Percentiles rank a stretch among this genome's conserved stretches.
Evolutionary conservation across 2,113 vertebrate species (phyloP).

Genomic region (Felis catus): F.catus_Fca126_mat1.0 CM031413.1:130413001-130413500

Average conservation of each 20-base stretch:
- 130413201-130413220: not conserved
- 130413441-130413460: not conserved
- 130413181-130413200: not conserved
- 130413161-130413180: not conserved
- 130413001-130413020: not conserved
- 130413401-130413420: not conserved
- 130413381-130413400: not conserved
- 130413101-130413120: not conserved
- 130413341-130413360: constrained; percentile 22
- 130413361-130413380: constrained; percentile 10
- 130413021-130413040: not conserved
- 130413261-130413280: not conserved
- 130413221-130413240: not conserved
- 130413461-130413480: not conserved
- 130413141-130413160: constrained; percentile 5
- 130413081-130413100: not conserved
- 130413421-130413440: not conserved
- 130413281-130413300: constrained; percentile 26
- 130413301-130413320: not conserved
- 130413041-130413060: not conserved
- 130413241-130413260: not conserved
- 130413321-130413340: not conserved
- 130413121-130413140: not conserved
- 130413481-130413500: constrained; percentile 31
- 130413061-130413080: not conserved